Percentiles rank a stretch among this genome's conserved stretches.
phyloP scores from a whole-genome alignment of 2,113 vertebrate genomes.

The Atrichornis clamosus region DNA sequence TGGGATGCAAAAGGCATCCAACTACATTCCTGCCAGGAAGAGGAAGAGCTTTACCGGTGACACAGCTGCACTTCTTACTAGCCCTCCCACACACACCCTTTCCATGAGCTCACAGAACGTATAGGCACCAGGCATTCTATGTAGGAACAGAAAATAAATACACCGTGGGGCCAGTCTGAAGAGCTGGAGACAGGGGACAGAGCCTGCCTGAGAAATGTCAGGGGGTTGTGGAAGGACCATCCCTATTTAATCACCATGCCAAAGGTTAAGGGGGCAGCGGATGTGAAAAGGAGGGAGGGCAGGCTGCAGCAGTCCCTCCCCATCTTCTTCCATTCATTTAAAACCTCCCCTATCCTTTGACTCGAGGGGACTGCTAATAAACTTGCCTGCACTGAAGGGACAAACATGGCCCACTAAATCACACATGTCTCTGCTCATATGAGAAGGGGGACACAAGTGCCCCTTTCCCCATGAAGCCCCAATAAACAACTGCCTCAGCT shows the following conservation, averaged over 20 bases:
- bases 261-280: neutral
- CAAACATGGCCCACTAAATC: neutral
- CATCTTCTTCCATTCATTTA: neutral
- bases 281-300: neutral
- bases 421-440: neutral
- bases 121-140: conserved; percentile 36
- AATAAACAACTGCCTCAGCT: neutral
- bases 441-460: neutral
- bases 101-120: conserved; percentile 26
- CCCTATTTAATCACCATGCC: neutral
- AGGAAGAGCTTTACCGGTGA: conserved; percentile 38
- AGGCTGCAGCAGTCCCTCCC: neutral
- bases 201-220: neutral
- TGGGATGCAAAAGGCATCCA: conserved; percentile 22
- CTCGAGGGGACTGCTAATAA: neutral
- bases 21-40: neutral
- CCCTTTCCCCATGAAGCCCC: neutral
- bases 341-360: neutral
- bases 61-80: neutral
- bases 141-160: conserved; percentile 63
- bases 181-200: neutral
- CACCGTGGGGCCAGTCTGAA: neutral
- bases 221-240: neutral
- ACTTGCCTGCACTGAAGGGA: neutral
- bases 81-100: neutral